A percentile compares a stretch with the other conserved stretches of the same genome.
Conservation (phyloP, 1,140 invertebrate genomes). For the Anastrepha ludens region DNA sequence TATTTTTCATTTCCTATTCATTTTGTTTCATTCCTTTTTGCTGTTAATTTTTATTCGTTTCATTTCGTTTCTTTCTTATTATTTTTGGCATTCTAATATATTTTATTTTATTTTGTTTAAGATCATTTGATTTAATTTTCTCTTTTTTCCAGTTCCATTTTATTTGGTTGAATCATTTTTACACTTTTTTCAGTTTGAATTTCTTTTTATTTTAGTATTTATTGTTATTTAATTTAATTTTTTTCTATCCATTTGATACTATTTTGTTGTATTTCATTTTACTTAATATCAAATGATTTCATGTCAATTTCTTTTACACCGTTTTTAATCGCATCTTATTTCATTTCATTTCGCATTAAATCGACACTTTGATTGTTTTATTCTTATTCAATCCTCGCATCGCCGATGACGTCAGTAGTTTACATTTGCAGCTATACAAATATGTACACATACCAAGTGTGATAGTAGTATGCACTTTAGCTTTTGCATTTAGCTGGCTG, state of each 20-base stretch:
- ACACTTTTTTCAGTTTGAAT: not conserved
- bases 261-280: not conserved
- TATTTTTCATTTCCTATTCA: not conserved
- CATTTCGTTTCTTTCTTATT: not conserved
- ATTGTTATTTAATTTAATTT: not conserved
- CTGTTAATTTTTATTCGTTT: not conserved
- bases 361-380: too few species aligned
- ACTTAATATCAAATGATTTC: not conserved
- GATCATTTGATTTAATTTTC: not conserved
- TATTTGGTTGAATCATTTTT: not conserved
- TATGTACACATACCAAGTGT: too few species aligned
- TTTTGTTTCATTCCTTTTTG: not conserved
- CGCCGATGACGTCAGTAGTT: not conserved
- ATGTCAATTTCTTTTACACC: not conserved
- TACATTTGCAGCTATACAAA: not conserved
- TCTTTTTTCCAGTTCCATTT: not conserved
- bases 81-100: not conserved
- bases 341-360: too few species aligned
- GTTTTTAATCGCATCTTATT: too few species aligned
- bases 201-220: not conserved
- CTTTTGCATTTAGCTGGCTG: slow-evolving; percentile 9
- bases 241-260: not conserved
- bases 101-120: not conserved
- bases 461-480: not conserved
- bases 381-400: not conserved